Evolutionary conservation across 2,113 vertebrate species (phyloP).

Genomic region (Pleuronectes platessa): DNA sequence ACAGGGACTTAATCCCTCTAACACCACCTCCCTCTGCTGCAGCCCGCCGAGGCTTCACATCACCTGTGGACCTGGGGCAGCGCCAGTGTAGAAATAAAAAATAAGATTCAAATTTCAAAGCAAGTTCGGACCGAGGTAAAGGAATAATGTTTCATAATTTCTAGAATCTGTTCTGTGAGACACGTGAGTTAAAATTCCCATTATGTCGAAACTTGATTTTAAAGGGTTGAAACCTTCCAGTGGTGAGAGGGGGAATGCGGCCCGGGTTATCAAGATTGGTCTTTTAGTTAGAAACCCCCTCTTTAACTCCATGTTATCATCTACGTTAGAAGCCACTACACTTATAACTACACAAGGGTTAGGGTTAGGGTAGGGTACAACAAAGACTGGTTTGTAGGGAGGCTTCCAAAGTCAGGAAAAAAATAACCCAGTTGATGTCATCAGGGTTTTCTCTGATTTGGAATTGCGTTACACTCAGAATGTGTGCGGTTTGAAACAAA

Average conservation of each 20-base stretch:
- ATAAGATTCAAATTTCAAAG: slow-evolving; percentile 2
- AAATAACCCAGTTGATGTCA: not conserved
- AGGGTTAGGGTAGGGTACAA: too few species aligned
- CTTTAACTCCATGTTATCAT: not conserved
- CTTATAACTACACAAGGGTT: too few species aligned
- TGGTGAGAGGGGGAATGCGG: not conserved
- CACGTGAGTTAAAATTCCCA: too few species aligned
- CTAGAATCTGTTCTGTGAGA: too few species aligned
- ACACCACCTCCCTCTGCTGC: slow-evolving; percentile 29
- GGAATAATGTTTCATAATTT: not conserved
- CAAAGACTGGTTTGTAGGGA: not conserved
- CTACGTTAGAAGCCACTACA: not conserved
- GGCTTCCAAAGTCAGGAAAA: not conserved
- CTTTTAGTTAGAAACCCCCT: not conserved
- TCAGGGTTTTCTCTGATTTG: too few species aligned
- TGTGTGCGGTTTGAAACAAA: not conserved
- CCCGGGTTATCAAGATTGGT: not conserved
- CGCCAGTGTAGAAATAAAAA: slow-evolving; percentile 14
- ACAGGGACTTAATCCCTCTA: slow-evolving; percentile 54
- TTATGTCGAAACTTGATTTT: too few species aligned
- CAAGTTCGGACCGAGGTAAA: not conserved
- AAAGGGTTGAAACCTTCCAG: not conserved
- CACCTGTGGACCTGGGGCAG: slow-evolving; percentile 56
- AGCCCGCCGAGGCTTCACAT: slow-evolving; percentile 48
- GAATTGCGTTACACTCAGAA: not conserved